Base-by-base conservation (phyloP, 2,888 invertebrate species). In the Pogonocherus hispidulus region DNA sequence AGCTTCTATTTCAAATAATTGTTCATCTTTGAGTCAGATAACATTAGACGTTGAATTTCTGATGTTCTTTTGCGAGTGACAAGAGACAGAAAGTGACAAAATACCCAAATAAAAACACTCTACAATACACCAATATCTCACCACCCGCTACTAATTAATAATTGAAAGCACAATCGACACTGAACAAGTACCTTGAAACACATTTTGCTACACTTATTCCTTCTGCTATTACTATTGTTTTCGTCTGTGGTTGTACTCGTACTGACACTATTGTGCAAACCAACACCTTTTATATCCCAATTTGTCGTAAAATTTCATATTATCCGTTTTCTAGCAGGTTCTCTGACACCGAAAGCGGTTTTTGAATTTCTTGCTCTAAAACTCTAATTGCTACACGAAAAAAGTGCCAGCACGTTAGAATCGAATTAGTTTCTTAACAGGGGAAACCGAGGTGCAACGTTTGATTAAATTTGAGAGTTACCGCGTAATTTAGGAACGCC, bases 271-370 rank as follows among this genome's bases (percentile, higher is more conserved):
- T 74, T 71, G 74, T 75, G 70, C 56, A 73, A 73, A 74, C 71
- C 62, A 67, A 54, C 72, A 66, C 71, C 74, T 78, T 80, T 78
- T 80, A 79, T 80, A 80, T 69, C 67, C 67, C 44, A 51, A 47
- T 52, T 66, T 67, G 73, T 63, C 57, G 52, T 49, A 70, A 70
- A 60, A 66, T 68, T 71, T 71, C 70, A 67, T 66, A 59, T 19
- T 23, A 14, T 47, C 44, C 59, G 46, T 76, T 76, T 76, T 73
- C 74, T 63, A 71, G 66, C 66, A 73, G 74, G 76, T 78, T 79
- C 76, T 77, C 51, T 73, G 74, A 70, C 73, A 77, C 73, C 73
- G 73, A 62, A 37, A 49, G 62, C 69, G 73, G 74, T 73, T 77
- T 75, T 67, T 60, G 64, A 63, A 65, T 75, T 78, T 78, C 76